phyloP scores from a whole-genome alignment of 2,888 invertebrate species.

The Chydorus sphaericus region DNA sequence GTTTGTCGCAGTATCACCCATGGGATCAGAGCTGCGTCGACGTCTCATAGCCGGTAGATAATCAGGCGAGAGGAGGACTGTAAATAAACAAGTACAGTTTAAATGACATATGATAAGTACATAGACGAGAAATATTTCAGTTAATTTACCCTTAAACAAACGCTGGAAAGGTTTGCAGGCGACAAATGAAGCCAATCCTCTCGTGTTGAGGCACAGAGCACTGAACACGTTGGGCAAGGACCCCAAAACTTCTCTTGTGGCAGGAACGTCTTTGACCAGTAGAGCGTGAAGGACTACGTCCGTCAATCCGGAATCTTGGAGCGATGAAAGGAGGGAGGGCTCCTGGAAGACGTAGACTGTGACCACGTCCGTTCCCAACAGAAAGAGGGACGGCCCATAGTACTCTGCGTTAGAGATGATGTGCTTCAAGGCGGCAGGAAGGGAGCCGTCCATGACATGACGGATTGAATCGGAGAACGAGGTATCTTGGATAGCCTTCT shows the following conservation, averaged over 20 bases:
- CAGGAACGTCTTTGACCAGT: slow-evolving; percentile 61
- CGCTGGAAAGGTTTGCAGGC: slow-evolving; percentile 66
- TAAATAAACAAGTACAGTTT: not conserved
- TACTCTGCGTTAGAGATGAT: slow-evolving; percentile 80
- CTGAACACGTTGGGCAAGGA: slow-evolving; percentile 75
- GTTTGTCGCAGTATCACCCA: slow-evolving; percentile 66
- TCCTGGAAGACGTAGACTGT: slow-evolving; percentile 72
- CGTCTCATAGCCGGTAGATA: slow-evolving; percentile 74
- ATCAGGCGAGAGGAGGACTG: slow-evolving; percentile 58
- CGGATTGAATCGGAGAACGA: slow-evolving; percentile 65
- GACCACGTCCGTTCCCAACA: slow-evolving; percentile 68
- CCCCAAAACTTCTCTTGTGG: slow-evolving; percentile 59
- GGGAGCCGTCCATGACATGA: slow-evolving; percentile 70
- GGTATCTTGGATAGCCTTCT: slow-evolving; percentile 64
- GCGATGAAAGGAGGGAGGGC: slow-evolving; percentile 61
- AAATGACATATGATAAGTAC: not conserved
- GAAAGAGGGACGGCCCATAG: slow-evolving; percentile 70
- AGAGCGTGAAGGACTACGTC: slow-evolving; percentile 71
- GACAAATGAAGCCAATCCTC: slow-evolving; percentile 63
- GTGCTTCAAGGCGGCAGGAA: slow-evolving; percentile 61
- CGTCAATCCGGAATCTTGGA: slow-evolving; percentile 75
- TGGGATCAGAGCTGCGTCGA: slow-evolving; percentile 58
- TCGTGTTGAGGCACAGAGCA: slow-evolving; percentile 65
- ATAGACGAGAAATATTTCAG: too few species aligned
- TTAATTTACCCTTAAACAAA: slow-evolving; percentile 42